Base-by-base conservation (phyloP, 1,140 invertebrate species). In the Drosophila elegans region DNA sequence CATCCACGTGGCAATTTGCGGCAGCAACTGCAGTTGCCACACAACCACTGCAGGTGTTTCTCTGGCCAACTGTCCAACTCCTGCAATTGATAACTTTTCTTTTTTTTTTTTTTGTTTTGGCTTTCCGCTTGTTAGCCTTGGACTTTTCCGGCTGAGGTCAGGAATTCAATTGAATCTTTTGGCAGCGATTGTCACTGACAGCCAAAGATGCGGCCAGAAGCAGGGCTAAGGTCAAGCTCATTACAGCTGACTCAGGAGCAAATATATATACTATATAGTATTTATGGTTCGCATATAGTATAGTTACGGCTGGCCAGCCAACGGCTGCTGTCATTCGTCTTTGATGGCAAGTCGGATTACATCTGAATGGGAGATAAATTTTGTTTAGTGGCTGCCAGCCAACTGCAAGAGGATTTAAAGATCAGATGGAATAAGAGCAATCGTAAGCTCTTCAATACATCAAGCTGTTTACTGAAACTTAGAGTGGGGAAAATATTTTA, bases 1-100 rank as follows among this genome's bases (percentile, higher is more conserved):
- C 59, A 68, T 75, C 34, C 44, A 45, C 46, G 68, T 57, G 57
- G 38, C 59, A 79, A 84, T 84, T 79, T 57, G 69, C 68, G 67
- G 75, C 61, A 68, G 79, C 75, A 36, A 49, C 64, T 55, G 56
- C 38, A 60, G 36, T 62, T 49, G 56, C 62, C 11, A 4, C 52
- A 34, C 36, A 12, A 38, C 62, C 25, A 39, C 34, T 67, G 66
- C 61, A 78, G 74, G 54, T 85, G 64, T 69, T 48, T 48, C 16
- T n/a, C 51, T 39, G 10, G 48, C 38, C 48, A 46, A 67, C 51
- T 36, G 10, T 41, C 38, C 48, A 46, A 67, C 53, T 53, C 9
- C 21, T 25, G 29, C 42, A 54, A 56, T 71, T 71, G 67, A 71
- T 74, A 74, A 38, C 29, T 52, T 71, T 32, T 13, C 16, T 32